A percentile compares a stretch with the other conserved stretches of the same genome.
phyloP scores from a whole-genome alignment of 2,113 vertebrate species.

The Elachura formosa region DNA sequence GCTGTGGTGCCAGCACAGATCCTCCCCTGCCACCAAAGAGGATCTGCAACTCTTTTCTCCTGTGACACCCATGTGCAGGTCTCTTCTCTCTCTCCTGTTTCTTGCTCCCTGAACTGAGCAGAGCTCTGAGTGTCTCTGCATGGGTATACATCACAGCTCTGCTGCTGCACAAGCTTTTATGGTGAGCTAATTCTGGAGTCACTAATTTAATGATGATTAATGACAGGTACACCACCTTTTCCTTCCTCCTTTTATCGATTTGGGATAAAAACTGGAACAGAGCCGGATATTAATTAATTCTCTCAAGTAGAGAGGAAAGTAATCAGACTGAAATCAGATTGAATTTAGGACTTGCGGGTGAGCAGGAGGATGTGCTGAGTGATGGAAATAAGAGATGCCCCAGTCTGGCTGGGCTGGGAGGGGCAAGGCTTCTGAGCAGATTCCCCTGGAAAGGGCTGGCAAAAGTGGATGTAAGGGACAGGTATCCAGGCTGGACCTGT shows the following conservation, averaged over 20 bases:
- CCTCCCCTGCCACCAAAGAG: neutral
- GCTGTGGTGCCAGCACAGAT: neutral
- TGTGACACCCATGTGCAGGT: accelerated
- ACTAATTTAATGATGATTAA: conserved; percentile 47
- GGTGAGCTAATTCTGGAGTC: neutral
- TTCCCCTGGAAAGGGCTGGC: neutral
- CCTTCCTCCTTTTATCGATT: conserved; percentile 53
- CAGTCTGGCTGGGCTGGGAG: neutral
- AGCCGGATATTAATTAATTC: conserved; percentile 68
- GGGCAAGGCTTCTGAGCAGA: neutral
- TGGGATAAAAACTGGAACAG: neutral
- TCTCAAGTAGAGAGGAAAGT: conserved; percentile 60
- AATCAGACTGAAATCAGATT: conserved; percentile 66
- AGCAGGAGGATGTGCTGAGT: conserved; percentile 26
- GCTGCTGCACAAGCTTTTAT: neutral
- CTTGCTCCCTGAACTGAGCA: neutral
- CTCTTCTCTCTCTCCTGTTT: neutral
- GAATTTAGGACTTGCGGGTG: conserved; percentile 4
- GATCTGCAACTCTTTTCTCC: neutral
- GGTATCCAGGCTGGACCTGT: neutral
- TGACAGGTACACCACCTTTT: conserved; percentile 16
- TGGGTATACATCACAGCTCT: neutral
- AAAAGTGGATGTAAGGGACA: neutral
- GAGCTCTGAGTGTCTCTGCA: neutral
- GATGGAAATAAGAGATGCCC: conserved; percentile 34